Evolutionary conservation across 2,888 invertebrate species (phyloP).

Genomic region (Diachrysia chrysitis): DNA sequence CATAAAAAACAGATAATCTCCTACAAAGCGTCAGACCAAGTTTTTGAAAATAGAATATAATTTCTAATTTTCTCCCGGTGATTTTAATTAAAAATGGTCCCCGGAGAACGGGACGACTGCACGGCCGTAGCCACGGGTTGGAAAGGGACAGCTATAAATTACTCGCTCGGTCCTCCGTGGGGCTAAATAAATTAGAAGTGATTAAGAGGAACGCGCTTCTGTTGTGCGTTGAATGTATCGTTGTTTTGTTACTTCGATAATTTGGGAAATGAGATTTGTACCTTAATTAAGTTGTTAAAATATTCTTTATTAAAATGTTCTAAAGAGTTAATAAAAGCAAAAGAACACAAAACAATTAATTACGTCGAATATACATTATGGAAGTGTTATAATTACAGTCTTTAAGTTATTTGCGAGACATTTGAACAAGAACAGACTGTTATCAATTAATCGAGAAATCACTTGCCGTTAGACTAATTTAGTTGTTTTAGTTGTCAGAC

Average conservation of each 20-base stretch:
- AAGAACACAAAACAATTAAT: constrained; percentile 27
- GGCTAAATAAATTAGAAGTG: constrained; percentile 89
- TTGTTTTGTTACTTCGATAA: constrained; percentile 77
- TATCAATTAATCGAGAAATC: constrained; percentile 65
- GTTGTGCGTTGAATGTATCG: constrained; percentile 79
- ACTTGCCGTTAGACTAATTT: constrained; percentile 61
- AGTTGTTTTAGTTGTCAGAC: constrained; percentile 64
- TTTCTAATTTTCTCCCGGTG: constrained; percentile 89
- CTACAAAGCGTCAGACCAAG: constrained; percentile 88
- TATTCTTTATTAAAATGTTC: constrained; percentile 5
- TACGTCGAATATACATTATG: constrained; percentile 18
- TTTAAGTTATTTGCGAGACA: constrained; percentile 41
- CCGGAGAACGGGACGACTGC: constrained; percentile 81
- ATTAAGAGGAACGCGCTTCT: constrained; percentile 88
- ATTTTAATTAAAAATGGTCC: constrained; percentile 90
- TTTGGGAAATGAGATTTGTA: constrained; percentile 63
- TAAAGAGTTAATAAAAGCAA: not conserved
- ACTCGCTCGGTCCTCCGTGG: constrained; percentile 82
- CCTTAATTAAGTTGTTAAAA: constrained; percentile 48
- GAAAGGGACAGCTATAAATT: constrained; percentile 86
- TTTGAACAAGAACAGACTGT: constrained; percentile 51
- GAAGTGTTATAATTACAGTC: constrained; percentile 53
- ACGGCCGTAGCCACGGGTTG: constrained; percentile 70
- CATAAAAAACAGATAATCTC: constrained; percentile 89
- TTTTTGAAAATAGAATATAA: constrained; percentile 90